phyloP scores from a whole-genome alignment of 2,888 invertebrate species.

The Lycocerus yunnanus region DNA sequence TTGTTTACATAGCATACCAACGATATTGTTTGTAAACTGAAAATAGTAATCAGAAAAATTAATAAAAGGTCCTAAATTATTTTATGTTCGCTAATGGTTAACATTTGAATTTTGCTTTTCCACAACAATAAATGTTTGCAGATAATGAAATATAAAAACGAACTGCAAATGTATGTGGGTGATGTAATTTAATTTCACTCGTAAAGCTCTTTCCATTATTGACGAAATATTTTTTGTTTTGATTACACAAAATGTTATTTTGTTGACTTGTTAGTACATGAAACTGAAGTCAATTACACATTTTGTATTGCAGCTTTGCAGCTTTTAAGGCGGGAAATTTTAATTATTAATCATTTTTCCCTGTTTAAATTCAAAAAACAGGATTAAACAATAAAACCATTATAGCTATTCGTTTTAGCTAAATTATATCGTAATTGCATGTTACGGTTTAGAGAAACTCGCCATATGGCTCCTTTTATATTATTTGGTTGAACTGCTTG shows the following conservation, averaged over 20 bases:
- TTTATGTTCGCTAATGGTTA: not conserved
- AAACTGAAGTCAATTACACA: not conserved
- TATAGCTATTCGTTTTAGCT: not conserved
- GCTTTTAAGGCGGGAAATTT: not conserved
- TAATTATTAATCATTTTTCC: not conserved
- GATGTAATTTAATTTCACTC: not conserved
- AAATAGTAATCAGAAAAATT: not conserved
- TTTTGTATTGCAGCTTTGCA: not conserved
- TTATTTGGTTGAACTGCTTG: not conserved
- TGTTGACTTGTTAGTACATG: not conserved
- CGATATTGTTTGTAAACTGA: not conserved
- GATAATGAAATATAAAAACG: not conserved
- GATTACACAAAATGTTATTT: not conserved
- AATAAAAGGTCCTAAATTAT: not conserved
- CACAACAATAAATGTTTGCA: not conserved
- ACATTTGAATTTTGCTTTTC: not conserved
- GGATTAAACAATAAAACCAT: not conserved
- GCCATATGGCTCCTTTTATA: not conserved
- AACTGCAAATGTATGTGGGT: not conserved
- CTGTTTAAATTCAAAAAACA: not conserved
- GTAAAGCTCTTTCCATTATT: not conserved
- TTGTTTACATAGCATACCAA: not conserved
- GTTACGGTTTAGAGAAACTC: not conserved
- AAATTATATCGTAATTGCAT: not conserved
- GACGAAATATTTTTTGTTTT: not conserved